phyloP scores from a whole-genome alignment of 1,140 invertebrate species.

The Cecropterus lyciades region DNA sequence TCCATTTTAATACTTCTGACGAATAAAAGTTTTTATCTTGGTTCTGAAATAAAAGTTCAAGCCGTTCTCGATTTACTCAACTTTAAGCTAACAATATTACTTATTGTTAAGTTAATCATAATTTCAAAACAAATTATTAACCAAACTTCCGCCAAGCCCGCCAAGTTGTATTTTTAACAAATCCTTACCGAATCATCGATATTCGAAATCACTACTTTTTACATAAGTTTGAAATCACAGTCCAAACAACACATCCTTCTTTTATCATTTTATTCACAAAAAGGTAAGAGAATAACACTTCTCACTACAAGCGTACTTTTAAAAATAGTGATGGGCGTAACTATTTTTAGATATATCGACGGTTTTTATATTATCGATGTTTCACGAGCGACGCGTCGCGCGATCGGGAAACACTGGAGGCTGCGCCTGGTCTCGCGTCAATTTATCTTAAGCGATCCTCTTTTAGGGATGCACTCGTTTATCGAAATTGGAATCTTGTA shows the following conservation, averaged over 20 bases:
- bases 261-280: constrained; percentile 25
- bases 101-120: too few relatives aligned
- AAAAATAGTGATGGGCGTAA: constrained; percentile 46
- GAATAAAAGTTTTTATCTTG: too few relatives aligned
- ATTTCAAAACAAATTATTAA: too few relatives aligned
- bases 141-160: too few relatives aligned
- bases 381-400: constrained; percentile 45
- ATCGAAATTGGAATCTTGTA: constrained; percentile 44
- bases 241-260: constrained; percentile 1
- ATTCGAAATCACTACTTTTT: neutral
- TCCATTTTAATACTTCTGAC: too few relatives aligned
- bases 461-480: constrained; percentile 54
- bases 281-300: neutral
- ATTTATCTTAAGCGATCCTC: constrained; percentile 54
- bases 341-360: constrained; percentile 52
- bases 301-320: neutral
- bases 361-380: constrained; percentile 48
- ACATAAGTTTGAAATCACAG: neutral
- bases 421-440: constrained; percentile 49
- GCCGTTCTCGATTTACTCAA: too few relatives aligned
- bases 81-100: too few relatives aligned
- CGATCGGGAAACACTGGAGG: constrained; percentile 45
- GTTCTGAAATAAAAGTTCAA: too few relatives aligned
- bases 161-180: neutral
- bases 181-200: constrained; percentile 7